These are phyloP conservation scores for Holacanthella duospinosa DNA, from an alignment of 2,888 invertebrate species.

Conservation along the genomic window DNA sequence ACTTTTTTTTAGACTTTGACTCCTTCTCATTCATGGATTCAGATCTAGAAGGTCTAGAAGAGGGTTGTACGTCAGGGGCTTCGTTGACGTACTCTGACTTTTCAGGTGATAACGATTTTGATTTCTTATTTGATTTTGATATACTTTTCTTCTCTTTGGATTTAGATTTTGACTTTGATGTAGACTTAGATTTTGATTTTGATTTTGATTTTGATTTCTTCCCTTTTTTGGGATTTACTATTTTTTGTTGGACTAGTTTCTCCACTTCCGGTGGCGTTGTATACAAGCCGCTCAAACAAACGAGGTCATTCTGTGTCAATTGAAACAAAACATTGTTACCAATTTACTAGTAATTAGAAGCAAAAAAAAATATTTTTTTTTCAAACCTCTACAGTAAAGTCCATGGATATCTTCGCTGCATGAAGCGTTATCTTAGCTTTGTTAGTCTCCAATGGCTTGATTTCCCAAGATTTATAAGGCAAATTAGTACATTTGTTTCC, in stretches of 20 bases:
- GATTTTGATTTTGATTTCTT: background rate
- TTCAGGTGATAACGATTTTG: background rate
- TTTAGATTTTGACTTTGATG: background rate
- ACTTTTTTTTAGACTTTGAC: background rate
- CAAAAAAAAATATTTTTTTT: too few species aligned
- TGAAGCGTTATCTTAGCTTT: background rate
- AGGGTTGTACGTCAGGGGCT: background rate
- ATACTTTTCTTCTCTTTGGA: background rate
- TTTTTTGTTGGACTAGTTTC: too few species aligned
- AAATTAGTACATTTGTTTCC: background rate
- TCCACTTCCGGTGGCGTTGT: background rate
- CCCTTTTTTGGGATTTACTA: background rate
- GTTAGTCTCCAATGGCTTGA: background rate
- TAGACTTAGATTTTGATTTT: background rate
- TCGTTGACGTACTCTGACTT: background rate
- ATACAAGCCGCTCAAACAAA: background rate
- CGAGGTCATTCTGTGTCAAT: slow-evolving; percentile 2
- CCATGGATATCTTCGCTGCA: background rate
- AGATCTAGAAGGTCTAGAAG: background rate
- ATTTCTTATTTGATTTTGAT: background rate
- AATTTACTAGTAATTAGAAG: too few species aligned
- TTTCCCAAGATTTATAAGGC: background rate
- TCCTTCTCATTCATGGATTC: background rate
- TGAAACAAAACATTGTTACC: background rate
- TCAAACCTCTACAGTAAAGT: background rate